A percentile compares a stretch with the other conserved stretches of the same genome.
These are phyloP conservation scores for Hippocampus guttulatus DNA, from an alignment of 2,113 vertebrate genomes.

Conservation along the genomic window DNA sequence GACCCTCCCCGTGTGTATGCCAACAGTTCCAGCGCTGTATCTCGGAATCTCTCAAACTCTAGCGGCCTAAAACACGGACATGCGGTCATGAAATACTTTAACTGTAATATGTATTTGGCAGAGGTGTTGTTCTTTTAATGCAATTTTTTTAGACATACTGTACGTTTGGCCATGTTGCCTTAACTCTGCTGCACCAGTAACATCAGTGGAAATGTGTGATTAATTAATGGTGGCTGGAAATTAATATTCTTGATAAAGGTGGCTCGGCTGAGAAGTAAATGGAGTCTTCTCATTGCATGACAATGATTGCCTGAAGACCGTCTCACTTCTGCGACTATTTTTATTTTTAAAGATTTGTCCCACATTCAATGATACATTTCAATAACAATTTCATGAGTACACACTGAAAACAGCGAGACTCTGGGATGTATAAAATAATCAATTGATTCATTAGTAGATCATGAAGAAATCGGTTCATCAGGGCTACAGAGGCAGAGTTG, in stretches of 20 bases:
- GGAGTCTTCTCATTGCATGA: background rate
- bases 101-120: background rate
- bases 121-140: background rate
- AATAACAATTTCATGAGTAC: background rate
- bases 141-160: background rate
- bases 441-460: too few species aligned
- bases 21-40: constrained; percentile 69
- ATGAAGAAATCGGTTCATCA: too few species aligned
- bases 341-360: background rate
- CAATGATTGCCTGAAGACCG: background rate
- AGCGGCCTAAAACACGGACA: constrained; percentile 77
- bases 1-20: constrained; percentile 79
- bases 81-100: background rate
- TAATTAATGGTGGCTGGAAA: background rate
- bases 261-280: background rate
- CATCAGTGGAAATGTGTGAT: background rate
- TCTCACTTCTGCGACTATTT: background rate
- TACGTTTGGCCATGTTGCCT: background rate
- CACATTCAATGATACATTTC: background rate
- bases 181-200: background rate
- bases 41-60: constrained; percentile 81
- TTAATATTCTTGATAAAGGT: background rate
- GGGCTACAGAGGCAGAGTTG: too few species aligned
- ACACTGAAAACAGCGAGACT: too few species aligned
- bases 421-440: too few species aligned